A percentile compares a stretch with the other conserved stretches of the same genome.
Conservation (phyloP, 2,888 invertebrate species). For the Sisyra terminalis region DNA sequence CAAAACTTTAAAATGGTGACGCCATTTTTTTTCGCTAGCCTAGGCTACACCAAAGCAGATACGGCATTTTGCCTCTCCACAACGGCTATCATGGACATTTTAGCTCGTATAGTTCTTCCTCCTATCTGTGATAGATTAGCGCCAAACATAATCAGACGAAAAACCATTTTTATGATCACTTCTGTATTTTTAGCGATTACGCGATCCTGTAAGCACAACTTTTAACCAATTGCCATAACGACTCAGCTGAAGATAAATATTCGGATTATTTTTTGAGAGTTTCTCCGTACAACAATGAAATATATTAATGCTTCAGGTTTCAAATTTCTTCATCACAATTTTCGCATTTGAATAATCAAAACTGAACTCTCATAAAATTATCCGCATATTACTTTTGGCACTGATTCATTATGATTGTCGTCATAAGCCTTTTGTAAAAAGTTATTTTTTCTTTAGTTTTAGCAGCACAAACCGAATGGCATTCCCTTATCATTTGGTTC, state of each 20-base stretch:
- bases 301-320: too few species aligned
- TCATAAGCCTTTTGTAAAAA: slow-evolving; percentile 23
- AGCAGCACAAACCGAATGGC: slow-evolving; percentile 56
- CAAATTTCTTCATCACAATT: too few species aligned
- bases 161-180: slow-evolving; percentile 53
- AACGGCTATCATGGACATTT: slow-evolving; percentile 57
- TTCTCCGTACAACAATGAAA: too few species aligned
- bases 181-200: slow-evolving; percentile 53
- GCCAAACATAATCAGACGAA: slow-evolving; percentile 21
- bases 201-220: slow-evolving; percentile 46
- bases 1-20: slow-evolving; percentile 59
- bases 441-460: slow-evolving; percentile 38
- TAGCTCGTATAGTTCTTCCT: slow-evolving; percentile 53
- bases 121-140: slow-evolving; percentile 50
- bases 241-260: too few species aligned
- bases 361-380: too few species aligned
- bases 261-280: too few species aligned
- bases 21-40: slow-evolving; percentile 45
- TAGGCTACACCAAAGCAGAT: slow-evolving; percentile 46
- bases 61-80: slow-evolving; percentile 58
- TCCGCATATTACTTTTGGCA: too few species aligned
- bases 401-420: too few species aligned
- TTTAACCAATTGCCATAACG: neutral
- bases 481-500: slow-evolving; percentile 48
- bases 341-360: too few species aligned